phyloP scores from a whole-genome alignment of 2,797 vertebrate genomes.

The Sitta carolinensis region DNA sequence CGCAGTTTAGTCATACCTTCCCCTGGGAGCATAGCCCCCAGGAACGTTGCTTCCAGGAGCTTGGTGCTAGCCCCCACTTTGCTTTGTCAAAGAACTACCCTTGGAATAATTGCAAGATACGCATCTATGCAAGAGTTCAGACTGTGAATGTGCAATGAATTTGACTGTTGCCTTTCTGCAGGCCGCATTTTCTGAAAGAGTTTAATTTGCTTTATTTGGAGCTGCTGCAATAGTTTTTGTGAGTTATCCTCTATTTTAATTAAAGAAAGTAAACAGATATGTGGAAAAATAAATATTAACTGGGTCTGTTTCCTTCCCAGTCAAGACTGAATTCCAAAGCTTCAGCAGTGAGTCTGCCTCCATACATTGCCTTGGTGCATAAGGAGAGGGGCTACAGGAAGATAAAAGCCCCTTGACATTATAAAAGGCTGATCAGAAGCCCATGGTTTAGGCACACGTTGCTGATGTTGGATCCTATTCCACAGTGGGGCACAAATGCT shows the following conservation, averaged over 20 bases:
- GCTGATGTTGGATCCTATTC: rapidly evolving
- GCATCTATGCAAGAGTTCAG: neutral
- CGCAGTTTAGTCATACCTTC: neutral
- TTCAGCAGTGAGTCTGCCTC: neutral
- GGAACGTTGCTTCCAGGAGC: neutral
- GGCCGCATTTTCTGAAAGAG: neutral
- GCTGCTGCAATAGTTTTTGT: neutral
- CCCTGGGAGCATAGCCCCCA: neutral
- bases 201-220: neutral
- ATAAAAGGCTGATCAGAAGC: neutral
- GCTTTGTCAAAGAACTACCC: neutral
- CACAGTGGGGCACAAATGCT: neutral
- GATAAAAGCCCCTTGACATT: neutral
- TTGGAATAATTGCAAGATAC: neutral
- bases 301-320: neutral
- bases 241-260: neutral
- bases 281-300: neutral
- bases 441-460: neutral
- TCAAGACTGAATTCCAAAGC: neutral
- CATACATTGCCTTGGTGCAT: rapidly evolving
- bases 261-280: neutral
- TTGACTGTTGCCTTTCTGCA: neutral
- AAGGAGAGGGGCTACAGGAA: rapidly evolving
- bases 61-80: neutral
- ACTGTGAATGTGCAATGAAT: neutral